These are phyloP conservation scores for Basileuterus tristriatus DNA, from an alignment of 2,797 vertebrate species.

Conservation along the genomic window DNA sequence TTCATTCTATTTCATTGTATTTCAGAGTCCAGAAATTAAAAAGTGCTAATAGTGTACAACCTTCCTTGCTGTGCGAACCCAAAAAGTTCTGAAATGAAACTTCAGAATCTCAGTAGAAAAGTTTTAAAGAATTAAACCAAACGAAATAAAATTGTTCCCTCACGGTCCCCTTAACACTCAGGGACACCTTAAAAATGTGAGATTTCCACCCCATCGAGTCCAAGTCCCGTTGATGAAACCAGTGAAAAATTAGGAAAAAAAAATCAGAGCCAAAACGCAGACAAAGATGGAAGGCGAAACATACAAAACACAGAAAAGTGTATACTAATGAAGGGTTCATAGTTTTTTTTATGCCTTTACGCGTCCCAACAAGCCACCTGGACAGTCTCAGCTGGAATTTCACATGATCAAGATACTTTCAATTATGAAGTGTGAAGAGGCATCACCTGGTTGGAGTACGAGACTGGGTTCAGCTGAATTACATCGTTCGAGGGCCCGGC, in stretches of 20 bases:
- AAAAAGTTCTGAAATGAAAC: neutral
- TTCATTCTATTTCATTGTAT: neutral
- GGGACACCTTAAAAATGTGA: neutral
- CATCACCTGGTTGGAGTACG: neutral
- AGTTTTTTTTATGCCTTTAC: neutral
- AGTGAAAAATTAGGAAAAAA: neutral
- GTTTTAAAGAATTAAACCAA: neutral
- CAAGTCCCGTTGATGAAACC: neutral
- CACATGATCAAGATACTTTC: neutral
- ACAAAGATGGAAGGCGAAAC: neutral
- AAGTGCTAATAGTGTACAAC: fast-evolving
- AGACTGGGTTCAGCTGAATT: no score
- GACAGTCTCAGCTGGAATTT: neutral
- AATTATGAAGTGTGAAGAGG: neutral
- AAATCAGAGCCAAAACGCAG: neutral
- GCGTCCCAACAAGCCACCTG: neutral
- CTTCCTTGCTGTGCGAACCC: neutral
- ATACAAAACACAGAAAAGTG: fast-evolving
- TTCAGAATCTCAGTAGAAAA: neutral
- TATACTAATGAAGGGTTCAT: fast-evolving
- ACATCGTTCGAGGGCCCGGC: neutral
- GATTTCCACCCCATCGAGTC: fast-evolving
- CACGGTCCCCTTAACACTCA: neutral
- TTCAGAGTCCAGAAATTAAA: neutral
- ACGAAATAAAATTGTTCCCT: neutral